Evolutionary conservation across 53 echinoderm and acorn worm species (phyloP).

Genomic region (Hippasteria phrygiana): DNA sequence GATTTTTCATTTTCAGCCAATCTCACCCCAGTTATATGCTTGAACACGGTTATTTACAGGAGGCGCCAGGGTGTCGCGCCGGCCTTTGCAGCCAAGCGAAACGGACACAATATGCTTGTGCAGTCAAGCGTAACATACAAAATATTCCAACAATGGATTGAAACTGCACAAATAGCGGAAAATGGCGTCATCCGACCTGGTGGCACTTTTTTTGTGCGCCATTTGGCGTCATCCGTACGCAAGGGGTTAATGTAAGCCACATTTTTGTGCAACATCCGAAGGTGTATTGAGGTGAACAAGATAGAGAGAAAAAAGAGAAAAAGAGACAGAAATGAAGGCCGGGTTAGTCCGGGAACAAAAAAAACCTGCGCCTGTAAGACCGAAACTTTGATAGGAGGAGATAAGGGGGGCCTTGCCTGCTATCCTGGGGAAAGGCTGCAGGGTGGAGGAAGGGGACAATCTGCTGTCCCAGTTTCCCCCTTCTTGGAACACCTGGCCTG

Average conservation of each 20-base stretch:
- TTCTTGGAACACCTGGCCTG: constrained; percentile 32
- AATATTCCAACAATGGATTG: too few relatives aligned
- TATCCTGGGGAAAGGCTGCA: neutral
- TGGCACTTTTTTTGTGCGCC: too few relatives aligned
- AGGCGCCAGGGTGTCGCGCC: too few relatives aligned
- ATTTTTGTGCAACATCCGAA: neutral
- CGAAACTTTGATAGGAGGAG: constrained; percentile 29
- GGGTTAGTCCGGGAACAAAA: constrained; percentile 14
- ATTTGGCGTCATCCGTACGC: too few relatives aligned
- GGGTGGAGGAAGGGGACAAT: constrained; percentile 22
- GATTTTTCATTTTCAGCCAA: too few relatives aligned
- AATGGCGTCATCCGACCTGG: too few relatives aligned
- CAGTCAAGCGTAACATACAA: too few relatives aligned
- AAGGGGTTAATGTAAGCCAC: neutral
- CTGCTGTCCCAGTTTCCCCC: constrained; percentile 29
- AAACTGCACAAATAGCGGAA: too few relatives aligned
- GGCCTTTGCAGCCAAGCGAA: too few relatives aligned
- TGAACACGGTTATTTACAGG: too few relatives aligned
- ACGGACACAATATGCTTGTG: too few relatives aligned
- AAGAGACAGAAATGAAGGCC: neutral
- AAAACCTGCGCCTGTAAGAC: constrained; percentile 31
- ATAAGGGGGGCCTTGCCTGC: constrained; percentile 21
- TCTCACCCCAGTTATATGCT: too few relatives aligned
- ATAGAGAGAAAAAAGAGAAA: constrained; percentile 8
- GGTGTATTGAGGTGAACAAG: neutral